Percentiles rank a stretch among this genome's conserved stretches.
Conservation (phyloP, 1,140 invertebrate species). For the Ephestia elutella region DNA sequence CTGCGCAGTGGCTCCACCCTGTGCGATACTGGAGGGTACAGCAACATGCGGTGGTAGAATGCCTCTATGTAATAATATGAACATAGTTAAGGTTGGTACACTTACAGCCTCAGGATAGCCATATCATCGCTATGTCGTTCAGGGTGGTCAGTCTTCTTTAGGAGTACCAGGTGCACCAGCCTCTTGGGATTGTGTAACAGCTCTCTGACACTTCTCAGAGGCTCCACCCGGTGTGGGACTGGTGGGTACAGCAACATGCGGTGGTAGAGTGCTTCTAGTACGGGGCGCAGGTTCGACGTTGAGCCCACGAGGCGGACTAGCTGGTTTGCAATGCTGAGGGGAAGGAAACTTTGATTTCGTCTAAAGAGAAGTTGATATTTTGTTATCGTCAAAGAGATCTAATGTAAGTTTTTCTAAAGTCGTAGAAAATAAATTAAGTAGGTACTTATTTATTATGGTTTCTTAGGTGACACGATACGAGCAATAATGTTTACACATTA, state of each 20-base stretch:
- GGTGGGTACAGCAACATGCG: constrained; percentile 92
- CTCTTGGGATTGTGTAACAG: constrained; percentile 83
- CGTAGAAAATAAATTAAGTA: too few relatives aligned
- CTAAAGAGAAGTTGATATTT: too few relatives aligned
- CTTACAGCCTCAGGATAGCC: constrained; percentile 91
- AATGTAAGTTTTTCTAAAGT: too few relatives aligned
- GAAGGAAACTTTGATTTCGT: constrained; percentile 13
- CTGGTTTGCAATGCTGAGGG: constrained; percentile 88
- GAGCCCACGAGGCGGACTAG: constrained; percentile 89
- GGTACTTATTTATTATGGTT: too few relatives aligned
- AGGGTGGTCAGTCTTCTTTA: constrained; percentile 79
- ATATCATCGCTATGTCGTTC: constrained; percentile 91
- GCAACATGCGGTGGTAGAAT: constrained; percentile 91
- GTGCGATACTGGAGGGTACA: constrained; percentile 89
- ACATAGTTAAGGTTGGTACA: too few relatives aligned
- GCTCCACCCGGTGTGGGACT: constrained; percentile 87
- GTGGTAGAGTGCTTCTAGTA: constrained; percentile 93
- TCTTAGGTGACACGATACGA: too few relatives aligned
- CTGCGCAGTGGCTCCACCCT: constrained; percentile 89
- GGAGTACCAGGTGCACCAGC: constrained; percentile 79
- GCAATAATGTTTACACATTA: too few relatives aligned
- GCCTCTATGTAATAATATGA: too few relatives aligned
- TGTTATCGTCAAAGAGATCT: too few relatives aligned
- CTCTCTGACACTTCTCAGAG: constrained; percentile 85
- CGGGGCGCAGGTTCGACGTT: constrained; percentile 87